Evolutionary conservation across 2,888 invertebrate species (phyloP).

Genomic region (Troides helena): DNA sequence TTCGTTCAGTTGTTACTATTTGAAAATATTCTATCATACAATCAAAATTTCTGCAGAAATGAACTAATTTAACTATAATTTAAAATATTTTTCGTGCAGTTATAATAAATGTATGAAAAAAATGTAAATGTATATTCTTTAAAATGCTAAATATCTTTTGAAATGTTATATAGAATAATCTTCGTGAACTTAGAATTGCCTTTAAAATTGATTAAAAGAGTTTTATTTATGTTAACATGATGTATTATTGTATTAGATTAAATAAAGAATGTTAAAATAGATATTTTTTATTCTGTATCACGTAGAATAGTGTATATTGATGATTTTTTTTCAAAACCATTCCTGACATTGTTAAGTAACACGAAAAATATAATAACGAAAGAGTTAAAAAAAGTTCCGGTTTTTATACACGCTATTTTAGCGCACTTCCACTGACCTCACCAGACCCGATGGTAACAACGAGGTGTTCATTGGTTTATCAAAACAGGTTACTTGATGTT

Average conservation of each 20-base stretch:
- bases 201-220: constrained; percentile 14
- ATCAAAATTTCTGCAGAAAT: neutral
- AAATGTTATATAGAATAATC: neutral
- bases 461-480: too few species aligned
- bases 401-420: too few species aligned
- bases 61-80: neutral
- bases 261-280: constrained; percentile 35
- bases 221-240: constrained; percentile 23
- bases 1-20: neutral
- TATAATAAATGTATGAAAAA: constrained; percentile 2
- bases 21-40: neutral
- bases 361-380: too few species aligned
- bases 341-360: too few species aligned
- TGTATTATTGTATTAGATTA: constrained; percentile 24
- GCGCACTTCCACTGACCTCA: too few species aligned
- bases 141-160: neutral
- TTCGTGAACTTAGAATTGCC: constrained; percentile 6
- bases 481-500: too few species aligned
- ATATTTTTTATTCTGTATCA: neutral
- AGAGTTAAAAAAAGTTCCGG: too few species aligned
- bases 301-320: neutral
- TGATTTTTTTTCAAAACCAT: too few species aligned
- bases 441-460: too few species aligned
- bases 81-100: constrained; percentile 10
- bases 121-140: neutral